These are phyloP conservation scores for Seriola rivoliana DNA, from an alignment of 2,113 vertebrate genomes.

Conservation along the genomic window DNA sequence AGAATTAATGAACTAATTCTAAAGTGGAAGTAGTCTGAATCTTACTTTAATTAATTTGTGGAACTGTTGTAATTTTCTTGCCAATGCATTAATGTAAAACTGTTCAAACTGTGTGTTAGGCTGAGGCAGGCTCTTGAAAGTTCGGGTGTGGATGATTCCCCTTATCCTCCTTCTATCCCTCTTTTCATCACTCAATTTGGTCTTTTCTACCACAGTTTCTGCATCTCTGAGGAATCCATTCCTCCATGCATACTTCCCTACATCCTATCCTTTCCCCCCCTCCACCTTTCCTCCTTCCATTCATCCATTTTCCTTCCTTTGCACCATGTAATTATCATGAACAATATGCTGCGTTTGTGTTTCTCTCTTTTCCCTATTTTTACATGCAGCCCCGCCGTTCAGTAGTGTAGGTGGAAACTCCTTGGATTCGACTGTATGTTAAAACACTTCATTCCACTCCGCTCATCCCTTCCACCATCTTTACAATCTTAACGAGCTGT, in stretches of 20 bases:
- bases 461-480: conserved; percentile 46
- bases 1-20: conserved; percentile 48
- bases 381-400: conserved; percentile 15
- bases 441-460: conserved; percentile 35
- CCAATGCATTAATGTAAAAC: conserved; percentile 14
- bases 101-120: conserved; percentile 6
- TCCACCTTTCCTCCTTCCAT: conserved; percentile 27
- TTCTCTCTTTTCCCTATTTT: conserved; percentile 40
- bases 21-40: conserved; percentile 15
- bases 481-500: conserved; percentile 69
- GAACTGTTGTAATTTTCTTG: conserved; percentile 10
- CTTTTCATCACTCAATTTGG: neutral
- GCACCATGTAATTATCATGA: conserved; percentile 60
- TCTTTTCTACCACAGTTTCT: neutral
- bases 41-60: conserved; percentile 46
- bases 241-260: conserved; percentile 1
- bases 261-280: neutral
- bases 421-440: conserved; percentile 4
- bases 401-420: conserved; percentile 30
- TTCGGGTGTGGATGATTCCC: conserved; percentile 16
- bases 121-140: conserved; percentile 8
- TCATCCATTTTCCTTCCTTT: conserved; percentile 24
- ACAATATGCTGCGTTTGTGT: conserved; percentile 58
- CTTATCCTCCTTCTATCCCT: neutral
- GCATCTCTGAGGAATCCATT: neutral